These are phyloP conservation scores for Apocheima hispidaria DNA, from an alignment of 2,888 invertebrate species.

Conservation along the genomic window DNA sequence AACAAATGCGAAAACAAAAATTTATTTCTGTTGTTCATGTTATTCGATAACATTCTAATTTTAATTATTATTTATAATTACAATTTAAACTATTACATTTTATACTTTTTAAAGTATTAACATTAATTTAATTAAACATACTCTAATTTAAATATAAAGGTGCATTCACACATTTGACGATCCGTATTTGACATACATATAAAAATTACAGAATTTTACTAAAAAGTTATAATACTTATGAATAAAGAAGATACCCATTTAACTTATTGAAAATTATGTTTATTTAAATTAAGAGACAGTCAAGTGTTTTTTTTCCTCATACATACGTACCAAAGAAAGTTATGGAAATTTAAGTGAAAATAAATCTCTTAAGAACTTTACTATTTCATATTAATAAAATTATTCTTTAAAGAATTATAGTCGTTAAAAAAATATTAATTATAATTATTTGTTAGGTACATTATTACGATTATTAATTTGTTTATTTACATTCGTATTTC, in stretches of 20 bases:
- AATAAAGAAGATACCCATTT: no score
- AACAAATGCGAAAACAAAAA: slow-evolving; percentile 49
- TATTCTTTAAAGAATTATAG: no score
- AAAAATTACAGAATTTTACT: neutral
- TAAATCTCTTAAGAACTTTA: no score
- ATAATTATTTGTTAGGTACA: slow-evolving; percentile 5
- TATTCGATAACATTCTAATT: slow-evolving; percentile 46
- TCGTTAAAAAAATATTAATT: neutral
- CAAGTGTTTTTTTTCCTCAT: no score
- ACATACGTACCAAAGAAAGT: no score
- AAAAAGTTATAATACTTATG: neutral
- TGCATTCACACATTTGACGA: slow-evolving; percentile 38
- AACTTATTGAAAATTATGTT: no score
- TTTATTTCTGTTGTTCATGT: slow-evolving; percentile 45
- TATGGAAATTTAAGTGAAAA: no score
- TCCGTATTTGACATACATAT: neutral
- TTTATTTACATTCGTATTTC: slow-evolving; percentile 43
- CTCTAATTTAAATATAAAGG: slow-evolving; percentile 31
- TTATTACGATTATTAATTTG: slow-evolving; percentile 4
- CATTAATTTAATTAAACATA: slow-evolving; percentile 47
- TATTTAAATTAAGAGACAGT: no score
- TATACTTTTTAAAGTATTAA: slow-evolving; percentile 68
- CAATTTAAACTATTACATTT: slow-evolving; percentile 38
- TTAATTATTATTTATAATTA: slow-evolving; percentile 40
- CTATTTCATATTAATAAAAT: no score